phyloP scores from a whole-genome alignment of 2,888 invertebrate genomes.

The Helobdella robusta region DNA sequence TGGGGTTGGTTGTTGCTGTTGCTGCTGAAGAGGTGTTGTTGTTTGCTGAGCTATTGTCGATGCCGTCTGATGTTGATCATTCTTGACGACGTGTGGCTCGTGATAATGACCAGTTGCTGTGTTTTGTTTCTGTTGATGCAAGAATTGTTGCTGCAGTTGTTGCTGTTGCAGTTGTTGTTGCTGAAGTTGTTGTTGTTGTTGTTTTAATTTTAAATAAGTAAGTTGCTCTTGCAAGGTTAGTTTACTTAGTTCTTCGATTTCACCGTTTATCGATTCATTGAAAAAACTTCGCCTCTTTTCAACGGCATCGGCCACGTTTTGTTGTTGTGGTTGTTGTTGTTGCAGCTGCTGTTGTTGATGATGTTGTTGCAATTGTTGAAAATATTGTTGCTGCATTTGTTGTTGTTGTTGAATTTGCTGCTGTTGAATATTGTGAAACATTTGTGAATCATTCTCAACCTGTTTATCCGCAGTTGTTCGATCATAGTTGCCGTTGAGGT shows the following conservation, averaged over 20 bases:
- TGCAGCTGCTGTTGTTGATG: slow-evolving; percentile 18
- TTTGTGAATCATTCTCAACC: too few species aligned
- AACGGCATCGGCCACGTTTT: slow-evolving; percentile 1
- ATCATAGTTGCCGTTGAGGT: too few species aligned
- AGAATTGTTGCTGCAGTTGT: not conserved
- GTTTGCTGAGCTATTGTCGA: too few species aligned
- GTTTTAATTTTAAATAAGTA: not conserved
- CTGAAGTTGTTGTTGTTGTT: slow-evolving; percentile 20
- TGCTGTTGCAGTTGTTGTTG: not conserved
- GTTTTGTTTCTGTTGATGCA: too few species aligned
- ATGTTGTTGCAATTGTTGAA: not conserved
- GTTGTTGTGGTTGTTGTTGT: slow-evolving; percentile 9
- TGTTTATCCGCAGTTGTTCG: too few species aligned
- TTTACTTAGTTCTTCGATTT: not conserved
- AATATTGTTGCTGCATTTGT: slow-evolving; percentile 6
- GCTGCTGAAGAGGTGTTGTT: not conserved
- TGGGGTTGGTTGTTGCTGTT: not conserved
- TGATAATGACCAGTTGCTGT: too few species aligned
- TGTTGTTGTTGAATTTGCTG: slow-evolving; percentile 14
- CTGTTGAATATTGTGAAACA: too few species aligned
- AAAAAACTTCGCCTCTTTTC: too few species aligned
- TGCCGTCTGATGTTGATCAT: too few species aligned
- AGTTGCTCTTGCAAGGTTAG: not conserved
- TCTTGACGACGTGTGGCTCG: too few species aligned
- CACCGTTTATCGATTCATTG: too few species aligned